These are phyloP conservation scores for Pycnomerus fuliginosus DNA, from an alignment of 2,888 invertebrate genomes.

Conservation along the genomic window DNA sequence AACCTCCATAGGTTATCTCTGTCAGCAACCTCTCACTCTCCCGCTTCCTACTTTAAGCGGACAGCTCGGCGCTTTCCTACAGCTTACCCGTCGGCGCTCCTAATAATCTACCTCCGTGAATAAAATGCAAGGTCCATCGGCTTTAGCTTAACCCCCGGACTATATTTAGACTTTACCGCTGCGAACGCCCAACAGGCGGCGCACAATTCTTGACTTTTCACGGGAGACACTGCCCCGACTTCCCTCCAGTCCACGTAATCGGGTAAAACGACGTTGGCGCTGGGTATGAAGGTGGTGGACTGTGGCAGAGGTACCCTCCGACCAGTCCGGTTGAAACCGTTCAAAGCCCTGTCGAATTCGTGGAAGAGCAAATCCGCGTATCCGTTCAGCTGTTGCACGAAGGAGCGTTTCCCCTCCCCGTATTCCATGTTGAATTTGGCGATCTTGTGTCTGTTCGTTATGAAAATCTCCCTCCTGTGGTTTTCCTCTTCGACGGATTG, in stretches of 20 bases:
- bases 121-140: too few relatives aligned
- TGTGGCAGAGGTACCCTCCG: conserved; percentile 19
- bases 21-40: too few relatives aligned
- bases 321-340: conserved; percentile 58
- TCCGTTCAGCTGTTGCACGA: conserved; percentile 45
- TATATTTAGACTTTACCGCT: too few relatives aligned
- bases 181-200: conserved; percentile 51
- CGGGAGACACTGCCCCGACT: conserved; percentile 47
- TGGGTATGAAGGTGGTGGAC: conserved; percentile 43
- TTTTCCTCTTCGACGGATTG: conserved; percentile 38
- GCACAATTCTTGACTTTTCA: conserved; percentile 46
- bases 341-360: conserved; percentile 45
- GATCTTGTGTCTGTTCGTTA: conserved; percentile 48
- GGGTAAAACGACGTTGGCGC: conserved; percentile 46
- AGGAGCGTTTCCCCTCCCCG: conserved; percentile 40
- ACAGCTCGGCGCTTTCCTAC: too few relatives aligned
- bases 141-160: too few relatives aligned
- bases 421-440: conserved; percentile 45
- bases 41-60: too few relatives aligned
- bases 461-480: conserved; percentile 46
- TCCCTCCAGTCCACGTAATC: conserved; percentile 48
- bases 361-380: conserved; percentile 47
- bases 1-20: too few relatives aligned
- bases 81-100: too few relatives aligned
- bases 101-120: too few relatives aligned